Evolutionary conservation across 2,113 vertebrate species (phyloP).

Genomic region (Macaca mulatta): DNA sequence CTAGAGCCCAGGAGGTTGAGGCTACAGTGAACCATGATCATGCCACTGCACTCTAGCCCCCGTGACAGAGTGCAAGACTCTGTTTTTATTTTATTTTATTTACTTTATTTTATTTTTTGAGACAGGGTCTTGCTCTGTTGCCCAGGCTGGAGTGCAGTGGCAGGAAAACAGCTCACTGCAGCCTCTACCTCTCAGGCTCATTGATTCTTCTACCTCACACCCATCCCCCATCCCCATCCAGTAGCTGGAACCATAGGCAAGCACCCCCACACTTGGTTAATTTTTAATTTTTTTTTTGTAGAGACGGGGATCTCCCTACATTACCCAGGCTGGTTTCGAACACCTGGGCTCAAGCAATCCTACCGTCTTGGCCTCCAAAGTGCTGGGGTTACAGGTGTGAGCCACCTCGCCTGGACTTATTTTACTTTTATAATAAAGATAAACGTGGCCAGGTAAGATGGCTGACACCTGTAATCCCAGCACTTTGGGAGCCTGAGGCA

Average conservation of each 20-base stretch:
- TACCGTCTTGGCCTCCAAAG: background rate
- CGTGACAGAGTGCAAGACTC: no score
- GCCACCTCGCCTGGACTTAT: background rate
- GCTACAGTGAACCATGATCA: background rate
- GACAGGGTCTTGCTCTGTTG: no score
- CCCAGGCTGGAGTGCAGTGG: no score
- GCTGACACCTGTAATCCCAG: no score
- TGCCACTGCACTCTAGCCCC: no score
- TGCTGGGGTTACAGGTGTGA: background rate
- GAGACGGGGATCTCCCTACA: background rate
- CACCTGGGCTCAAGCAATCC: background rate
- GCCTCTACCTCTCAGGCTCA: background rate
- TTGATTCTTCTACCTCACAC: background rate
- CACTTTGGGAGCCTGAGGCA: no score
- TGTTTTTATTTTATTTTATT: no score
- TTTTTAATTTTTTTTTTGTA: background rate
- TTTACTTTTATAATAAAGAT: background rate
- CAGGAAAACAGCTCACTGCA: background rate
- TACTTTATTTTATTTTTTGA: no score
- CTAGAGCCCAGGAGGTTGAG: background rate
- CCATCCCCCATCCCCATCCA: background rate
- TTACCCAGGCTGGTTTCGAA: background rate
- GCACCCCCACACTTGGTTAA: background rate
- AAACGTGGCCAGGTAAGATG: no score
- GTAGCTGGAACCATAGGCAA: background rate